Conservation (phyloP, 2,888 invertebrate genomes). For the Epinotia demarniana region DNA sequence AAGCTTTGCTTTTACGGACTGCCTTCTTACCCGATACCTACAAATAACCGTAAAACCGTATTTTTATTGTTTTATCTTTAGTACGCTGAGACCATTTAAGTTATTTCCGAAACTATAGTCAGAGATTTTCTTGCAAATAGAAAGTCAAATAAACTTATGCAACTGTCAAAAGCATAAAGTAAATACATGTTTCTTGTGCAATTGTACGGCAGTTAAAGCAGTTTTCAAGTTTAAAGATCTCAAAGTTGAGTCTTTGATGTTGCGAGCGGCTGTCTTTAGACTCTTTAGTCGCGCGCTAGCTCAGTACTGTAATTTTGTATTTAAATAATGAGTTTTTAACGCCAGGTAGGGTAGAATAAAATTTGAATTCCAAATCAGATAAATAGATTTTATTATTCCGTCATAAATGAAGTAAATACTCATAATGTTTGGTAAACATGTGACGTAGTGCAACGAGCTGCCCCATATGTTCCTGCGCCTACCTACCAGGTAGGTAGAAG, state of each 20-base stretch:
- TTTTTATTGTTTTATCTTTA: background rate
- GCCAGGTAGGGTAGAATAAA: background rate
- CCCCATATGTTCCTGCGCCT: background rate
- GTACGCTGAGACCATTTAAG: background rate
- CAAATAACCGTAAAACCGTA: conserved; percentile 51
- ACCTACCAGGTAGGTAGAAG: no score
- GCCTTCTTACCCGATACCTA: conserved; percentile 54
- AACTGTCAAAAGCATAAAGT: conserved; percentile 26
- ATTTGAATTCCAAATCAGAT: background rate
- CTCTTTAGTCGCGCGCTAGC: conserved; percentile 26
- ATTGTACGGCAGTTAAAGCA: conserved; percentile 33
- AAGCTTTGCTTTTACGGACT: conserved; percentile 52
- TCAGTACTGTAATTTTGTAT: conserved; percentile 27
- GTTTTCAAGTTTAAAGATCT: conserved; percentile 36
- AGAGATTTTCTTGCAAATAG: conserved; percentile 21
- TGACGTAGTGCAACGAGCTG: background rate
- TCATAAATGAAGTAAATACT: background rate
- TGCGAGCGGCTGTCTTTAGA: conserved; percentile 36
- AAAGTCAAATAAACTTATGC: conserved; percentile 17
- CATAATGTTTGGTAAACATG: background rate
- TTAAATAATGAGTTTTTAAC: conserved; percentile 28
- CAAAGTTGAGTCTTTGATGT: conserved; percentile 37
- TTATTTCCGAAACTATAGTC: background rate
- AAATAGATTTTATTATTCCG: background rate
- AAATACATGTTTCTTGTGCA: conserved; percentile 35